Base-by-base conservation (phyloP, 2,113 vertebrate species). In the Fregata magnificens region DNA sequence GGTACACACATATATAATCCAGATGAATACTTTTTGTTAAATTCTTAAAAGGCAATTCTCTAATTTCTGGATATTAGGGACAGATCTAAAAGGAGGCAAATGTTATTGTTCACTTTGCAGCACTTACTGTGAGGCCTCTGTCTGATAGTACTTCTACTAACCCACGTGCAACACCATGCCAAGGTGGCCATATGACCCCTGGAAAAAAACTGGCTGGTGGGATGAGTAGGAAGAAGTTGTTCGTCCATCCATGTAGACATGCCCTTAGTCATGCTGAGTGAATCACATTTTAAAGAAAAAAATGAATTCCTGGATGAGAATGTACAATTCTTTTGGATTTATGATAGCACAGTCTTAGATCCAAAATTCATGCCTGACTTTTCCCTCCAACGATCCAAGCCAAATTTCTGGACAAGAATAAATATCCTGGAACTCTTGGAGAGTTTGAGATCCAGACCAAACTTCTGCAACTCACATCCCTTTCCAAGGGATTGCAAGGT, bases 261-360 rank as follows among this genome's bases (percentile, higher is more conserved):
- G 74, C 40, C 85, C 92, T 93, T 93, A 93, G 92, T 97, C 96
- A 97, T 88, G 71, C 85, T 77, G 82, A 72, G 49, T 96, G 96
- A 96, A 94, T 96, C 91, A 95, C 40, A 91, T 89, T 88, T 93
- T 65, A 78, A 78, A 44, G 55, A 56, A 89, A 88, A 80, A 93
- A 53, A 8, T 12, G 4, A 93, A 95, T 92, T 96, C 80, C 61
- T 95, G 47, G 69, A 86, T 71, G 83, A 97, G 97, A 90, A 97
- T 92, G 5, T 95, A 86, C 91, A 91, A 96, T 97, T 91, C 96
- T 96, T 95, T 92, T 84, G 73, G 88, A 96, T 93, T 92, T 95
- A 93, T 29, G 69, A 96, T 95, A 81, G 40, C 62, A 76, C 29
- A 92, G 83, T 92, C 94, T 83, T 83, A 74, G 50, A 73, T 96